phyloP scores from a whole-genome alignment of 1,140 invertebrate species.

The Drosophila kikkawai region DNA sequence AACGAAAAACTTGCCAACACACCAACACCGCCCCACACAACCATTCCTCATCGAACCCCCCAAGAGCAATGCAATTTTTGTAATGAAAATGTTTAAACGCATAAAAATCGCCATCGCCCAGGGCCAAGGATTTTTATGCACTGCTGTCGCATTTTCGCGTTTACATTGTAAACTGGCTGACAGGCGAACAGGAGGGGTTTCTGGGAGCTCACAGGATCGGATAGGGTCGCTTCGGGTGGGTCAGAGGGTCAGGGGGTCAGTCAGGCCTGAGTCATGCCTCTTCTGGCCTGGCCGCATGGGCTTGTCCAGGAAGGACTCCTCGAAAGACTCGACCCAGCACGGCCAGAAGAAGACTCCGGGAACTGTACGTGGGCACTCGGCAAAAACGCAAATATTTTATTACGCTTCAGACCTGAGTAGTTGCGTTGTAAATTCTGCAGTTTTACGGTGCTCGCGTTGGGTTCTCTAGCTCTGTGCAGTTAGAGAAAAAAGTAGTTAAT shows the following conservation, averaged over 20 bases:
- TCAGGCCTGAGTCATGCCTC: constrained; percentile 68
- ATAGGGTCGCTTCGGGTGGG: background rate
- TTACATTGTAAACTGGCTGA: constrained; percentile 83
- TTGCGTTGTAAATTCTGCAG: constrained; percentile 83
- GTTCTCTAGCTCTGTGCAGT: constrained; percentile 37
- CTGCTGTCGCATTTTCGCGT: constrained; percentile 81
- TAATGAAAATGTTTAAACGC: constrained; percentile 83
- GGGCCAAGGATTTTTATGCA: constrained; percentile 77
- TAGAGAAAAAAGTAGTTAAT: background rate
- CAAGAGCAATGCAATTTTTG: constrained; percentile 76
- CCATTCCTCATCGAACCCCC: background rate
- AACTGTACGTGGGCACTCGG: constrained; percentile 62
- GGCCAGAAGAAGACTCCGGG: constrained; percentile 23
- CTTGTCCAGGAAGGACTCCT: constrained; percentile 56
- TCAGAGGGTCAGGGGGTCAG: background rate
- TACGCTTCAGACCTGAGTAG: constrained; percentile 84
- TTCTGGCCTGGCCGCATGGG: constrained; percentile 41
- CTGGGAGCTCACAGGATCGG: background rate
- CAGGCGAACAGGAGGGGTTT: constrained; percentile 31
- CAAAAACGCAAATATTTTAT: constrained; percentile 83
- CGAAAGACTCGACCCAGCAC: constrained; percentile 24
- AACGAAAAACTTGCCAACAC: constrained; percentile 59
- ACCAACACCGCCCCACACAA: background rate
- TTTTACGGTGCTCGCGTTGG: constrained; percentile 79
- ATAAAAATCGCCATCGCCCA: constrained; percentile 75